Conservation (phyloP, 2,888 invertebrate species). For the Epicampocera succincta region DNA sequence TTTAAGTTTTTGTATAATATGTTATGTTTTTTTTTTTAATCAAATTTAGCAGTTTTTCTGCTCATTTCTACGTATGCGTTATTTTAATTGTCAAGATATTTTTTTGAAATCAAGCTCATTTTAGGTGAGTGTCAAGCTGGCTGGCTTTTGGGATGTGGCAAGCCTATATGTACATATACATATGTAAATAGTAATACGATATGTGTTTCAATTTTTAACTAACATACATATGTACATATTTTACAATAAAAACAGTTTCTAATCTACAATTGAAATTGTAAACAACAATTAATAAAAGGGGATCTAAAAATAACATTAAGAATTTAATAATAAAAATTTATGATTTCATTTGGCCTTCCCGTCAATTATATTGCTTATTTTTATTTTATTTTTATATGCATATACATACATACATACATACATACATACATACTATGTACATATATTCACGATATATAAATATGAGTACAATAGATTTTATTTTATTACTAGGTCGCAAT, state of each 20-base stretch:
- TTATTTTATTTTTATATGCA: too few relatives aligned
- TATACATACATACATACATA: too few relatives aligned
- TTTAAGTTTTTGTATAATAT: too few relatives aligned
- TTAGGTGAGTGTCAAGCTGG: too few relatives aligned
- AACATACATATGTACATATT: too few relatives aligned
- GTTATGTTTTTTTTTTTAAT: too few relatives aligned
- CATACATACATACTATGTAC: too few relatives aligned
- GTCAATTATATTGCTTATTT: neutral
- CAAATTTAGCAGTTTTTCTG: too few relatives aligned
- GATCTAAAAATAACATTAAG: conserved; percentile 45
- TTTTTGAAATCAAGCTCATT: too few relatives aligned
- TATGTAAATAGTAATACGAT: neutral
- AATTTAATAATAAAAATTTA: conserved; percentile 14
- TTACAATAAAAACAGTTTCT: neutral
- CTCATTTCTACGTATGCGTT: too few relatives aligned
- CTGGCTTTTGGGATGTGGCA: too few relatives aligned
- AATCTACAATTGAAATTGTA: conserved; percentile 44
- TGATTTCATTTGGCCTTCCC: conserved; percentile 48
- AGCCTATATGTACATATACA: neutral
- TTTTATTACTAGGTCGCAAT: conserved; percentile 12
- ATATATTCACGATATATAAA: conserved; percentile 36
- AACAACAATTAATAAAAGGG: conserved; percentile 18
- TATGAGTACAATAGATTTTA: conserved; percentile 10
- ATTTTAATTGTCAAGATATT: too few relatives aligned
- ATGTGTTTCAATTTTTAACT: conserved; percentile 17